These are phyloP conservation scores for Macrosoma leucophasiata DNA, from an alignment of 2,888 invertebrate species.

Conservation along the genomic window DNA sequence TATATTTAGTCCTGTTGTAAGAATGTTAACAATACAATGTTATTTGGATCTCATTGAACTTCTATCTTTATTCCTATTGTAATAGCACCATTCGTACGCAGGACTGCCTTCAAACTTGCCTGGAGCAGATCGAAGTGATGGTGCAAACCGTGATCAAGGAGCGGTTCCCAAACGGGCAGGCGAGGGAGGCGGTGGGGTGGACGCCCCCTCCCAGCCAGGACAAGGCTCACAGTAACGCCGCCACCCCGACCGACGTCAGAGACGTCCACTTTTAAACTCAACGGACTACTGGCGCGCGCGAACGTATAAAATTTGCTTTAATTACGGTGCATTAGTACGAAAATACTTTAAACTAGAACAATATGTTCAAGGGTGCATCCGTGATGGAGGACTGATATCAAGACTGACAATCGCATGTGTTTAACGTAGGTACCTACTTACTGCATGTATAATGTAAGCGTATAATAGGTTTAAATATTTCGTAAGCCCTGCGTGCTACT, in stretches of 20 bases:
- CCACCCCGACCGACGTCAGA: slow-evolving; percentile 90
- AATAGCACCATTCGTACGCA: no score
- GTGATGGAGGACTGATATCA: slow-evolving; percentile 69
- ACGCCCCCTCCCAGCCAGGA: slow-evolving; percentile 65
- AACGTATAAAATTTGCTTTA: no score
- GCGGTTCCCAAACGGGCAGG: slow-evolving; percentile 65
- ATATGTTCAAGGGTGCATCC: slow-evolving; percentile 52
- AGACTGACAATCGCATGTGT: slow-evolving; percentile 71
- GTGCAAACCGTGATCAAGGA: slow-evolving; percentile 76
- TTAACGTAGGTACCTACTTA: slow-evolving; percentile 55
- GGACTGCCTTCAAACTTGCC: slow-evolving; percentile 87
- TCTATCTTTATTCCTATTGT: no score
- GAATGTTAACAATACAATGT: no score
- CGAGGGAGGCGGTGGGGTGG: slow-evolving; percentile 59
- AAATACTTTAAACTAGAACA: slow-evolving; percentile 67
- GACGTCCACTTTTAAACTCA: slow-evolving; percentile 83
- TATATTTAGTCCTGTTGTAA: no score
- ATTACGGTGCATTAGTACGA: slow-evolving; percentile 67
- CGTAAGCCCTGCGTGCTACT: slow-evolving; percentile 54
- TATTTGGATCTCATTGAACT: no score
- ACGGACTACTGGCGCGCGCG: slow-evolving; percentile 22
- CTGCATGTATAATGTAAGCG: slow-evolving; percentile 51
- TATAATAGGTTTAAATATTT: slow-evolving; percentile 43
- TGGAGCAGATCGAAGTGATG: slow-evolving; percentile 87
- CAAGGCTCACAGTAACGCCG: slow-evolving; percentile 83